A percentile compares a stretch with the other conserved stretches of the same genome.
Evolutionary conservation across 2,888 invertebrate genomes (phyloP).

Genomic region (Leptinotarsa rubiginosa): DNA sequence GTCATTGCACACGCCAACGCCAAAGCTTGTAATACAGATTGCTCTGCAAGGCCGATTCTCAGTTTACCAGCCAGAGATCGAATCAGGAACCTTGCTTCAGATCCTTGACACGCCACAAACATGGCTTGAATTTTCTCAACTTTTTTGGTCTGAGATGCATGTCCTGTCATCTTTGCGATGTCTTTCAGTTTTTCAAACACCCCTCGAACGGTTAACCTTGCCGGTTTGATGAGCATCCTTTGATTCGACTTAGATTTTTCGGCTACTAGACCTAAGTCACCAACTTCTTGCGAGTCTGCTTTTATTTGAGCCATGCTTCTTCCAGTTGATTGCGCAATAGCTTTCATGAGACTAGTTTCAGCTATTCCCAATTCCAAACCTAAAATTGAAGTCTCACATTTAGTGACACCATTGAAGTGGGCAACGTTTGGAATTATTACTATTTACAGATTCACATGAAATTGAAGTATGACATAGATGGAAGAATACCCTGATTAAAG

Average conservation of each 20-base stretch:
- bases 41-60: slow-evolving; percentile 96
- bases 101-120: slow-evolving; percentile 90
- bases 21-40: slow-evolving; percentile 91
- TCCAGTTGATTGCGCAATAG: slow-evolving; percentile 90
- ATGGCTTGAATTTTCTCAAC: slow-evolving; percentile 90
- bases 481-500: too few species aligned
- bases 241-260: slow-evolving; percentile 87
- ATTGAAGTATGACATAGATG: too few species aligned
- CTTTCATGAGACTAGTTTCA: slow-evolving; percentile 93
- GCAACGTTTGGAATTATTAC: too few species aligned
- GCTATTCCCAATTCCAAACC: slow-evolving; percentile 92
- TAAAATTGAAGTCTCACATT: slow-evolving; percentile 48
- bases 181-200: slow-evolving; percentile 89
- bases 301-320: slow-evolving; percentile 87
- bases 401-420: too few species aligned
- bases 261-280: slow-evolving; percentile 93
- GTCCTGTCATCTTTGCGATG: slow-evolving; percentile 87
- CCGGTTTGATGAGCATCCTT: slow-evolving; percentile 87
- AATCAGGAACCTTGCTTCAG: slow-evolving; percentile 90
- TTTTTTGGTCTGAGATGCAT: slow-evolving; percentile 80
- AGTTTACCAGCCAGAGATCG: slow-evolving; percentile 93
- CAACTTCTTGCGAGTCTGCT: slow-evolving; percentile 75
- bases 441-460: too few species aligned
- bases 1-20: slow-evolving; percentile 86
- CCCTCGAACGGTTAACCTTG: slow-evolving; percentile 61